These are phyloP conservation scores for Falco biarmicus DNA, from an alignment of 2,797 vertebrate genomes.

Conservation along the genomic window DNA sequence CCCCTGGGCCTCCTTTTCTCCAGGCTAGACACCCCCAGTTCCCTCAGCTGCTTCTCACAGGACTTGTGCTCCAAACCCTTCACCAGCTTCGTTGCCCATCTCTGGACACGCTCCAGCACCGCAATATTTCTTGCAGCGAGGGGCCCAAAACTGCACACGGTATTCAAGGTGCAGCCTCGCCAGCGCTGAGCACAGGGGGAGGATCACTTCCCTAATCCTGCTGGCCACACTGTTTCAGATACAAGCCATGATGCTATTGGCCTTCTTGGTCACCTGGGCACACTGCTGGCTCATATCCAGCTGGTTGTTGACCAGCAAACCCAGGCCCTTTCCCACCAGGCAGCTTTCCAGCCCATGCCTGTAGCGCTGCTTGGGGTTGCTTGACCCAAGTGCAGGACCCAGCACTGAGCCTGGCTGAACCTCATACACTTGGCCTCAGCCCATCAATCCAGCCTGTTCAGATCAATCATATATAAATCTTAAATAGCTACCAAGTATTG, in stretches of 20 bases:
- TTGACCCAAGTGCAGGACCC: neutral
- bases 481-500: neutral
- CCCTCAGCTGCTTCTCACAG: neutral
- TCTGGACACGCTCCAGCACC: neutral
- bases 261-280: neutral
- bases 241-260: neutral
- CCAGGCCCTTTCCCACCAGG: no score
- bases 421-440: neutral
- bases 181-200: neutral
- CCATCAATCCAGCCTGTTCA: neutral
- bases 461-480: neutral
- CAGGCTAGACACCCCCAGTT: neutral
- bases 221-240: neutral
- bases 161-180: accelerated
- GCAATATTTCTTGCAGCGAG: neutral
- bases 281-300: neutral
- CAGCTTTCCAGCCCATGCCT: neutral
- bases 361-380: accelerated
- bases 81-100: neutral
- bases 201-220: neutral
- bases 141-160: no score
- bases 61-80: neutral
- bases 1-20: neutral
- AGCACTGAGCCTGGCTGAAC: neutral
- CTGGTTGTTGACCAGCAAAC: accelerated